Evolutionary conservation across 2,797 vertebrate genomes (phyloP), one percentile per base, ranked within the genome.

Genomic region (Huso huso): DNA sequence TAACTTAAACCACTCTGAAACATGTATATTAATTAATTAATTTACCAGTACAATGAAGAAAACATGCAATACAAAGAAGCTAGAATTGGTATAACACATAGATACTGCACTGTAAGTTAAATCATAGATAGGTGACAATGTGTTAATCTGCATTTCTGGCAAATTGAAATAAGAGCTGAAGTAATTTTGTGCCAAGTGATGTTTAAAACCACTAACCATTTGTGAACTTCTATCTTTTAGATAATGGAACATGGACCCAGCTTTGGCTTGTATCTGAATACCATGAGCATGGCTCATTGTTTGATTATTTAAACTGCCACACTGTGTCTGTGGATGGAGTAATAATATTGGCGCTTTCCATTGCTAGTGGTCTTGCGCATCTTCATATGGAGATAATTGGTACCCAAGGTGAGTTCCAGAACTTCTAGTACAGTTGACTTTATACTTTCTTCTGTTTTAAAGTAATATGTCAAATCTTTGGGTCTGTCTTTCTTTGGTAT

Each of bases 321-420:
- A 91, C 90, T 0, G 87, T 98, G 70, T 91, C 93, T 0, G 85
- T 90, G 72, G 84, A 93, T 66, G 91, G 88, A 70, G 94, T 96
- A 92, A 76, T 93, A 12, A 76, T 86, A 71, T 77, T 97, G 68
- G 93, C 92, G 0, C 74, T 94, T 64, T 98, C 96, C 0, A 84
- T 94, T 69, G 92, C 93, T 76, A 95, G 95, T 3, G 95, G 95
- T 10, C 84, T 98, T 74, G 93, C 95, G 0, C 96, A 98, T 76
- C 93, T 98, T 2, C 96, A 98, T 78, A 98, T 98, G 95, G 96
- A 98, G 82, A 98, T 98, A 61, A 92, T 98, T 0, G 94, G 96
- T 69, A 97, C 93, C 0, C 94, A 97, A 86, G 96, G 96, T 95
- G 78, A 71, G 74, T 65, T 51, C 8, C 9, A 55, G 9, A 4